These are phyloP conservation scores for Panagrolaimus sp. DNA, from an alignment of 1,140 invertebrate genomes.

Conservation along the genomic window DNA sequence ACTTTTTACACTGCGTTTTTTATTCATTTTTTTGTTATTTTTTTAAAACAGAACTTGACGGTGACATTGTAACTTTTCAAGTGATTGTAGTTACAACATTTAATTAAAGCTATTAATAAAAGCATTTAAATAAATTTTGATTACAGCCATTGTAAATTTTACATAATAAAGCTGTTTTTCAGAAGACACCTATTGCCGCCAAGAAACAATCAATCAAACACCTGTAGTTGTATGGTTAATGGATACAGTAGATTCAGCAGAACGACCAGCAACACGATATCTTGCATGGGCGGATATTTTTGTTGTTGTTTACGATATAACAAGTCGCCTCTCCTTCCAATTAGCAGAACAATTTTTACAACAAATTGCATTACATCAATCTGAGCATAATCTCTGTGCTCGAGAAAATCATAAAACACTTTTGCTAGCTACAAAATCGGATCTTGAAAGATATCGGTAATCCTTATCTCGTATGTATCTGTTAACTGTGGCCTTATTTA, in stretches of 20 bases:
- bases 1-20: too few relatives aligned
- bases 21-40: too few relatives aligned
- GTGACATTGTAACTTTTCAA: too few relatives aligned
- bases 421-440: neutral
- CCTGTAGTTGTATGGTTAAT: constrained; percentile 12
- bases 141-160: too few relatives aligned
- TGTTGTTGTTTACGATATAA: constrained; percentile 11
- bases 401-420: constrained; percentile 11
- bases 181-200: constrained; percentile 12
- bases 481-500: neutral
- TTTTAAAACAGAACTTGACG: too few relatives aligned
- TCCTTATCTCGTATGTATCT: neutral
- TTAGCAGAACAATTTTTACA: constrained; percentile 6
- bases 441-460: constrained; percentile 14
- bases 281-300: constrained; percentile 11
- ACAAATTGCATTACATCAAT: constrained; percentile 7
- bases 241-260: constrained; percentile 2
- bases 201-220: constrained; percentile 2
- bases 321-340: constrained; percentile 12
- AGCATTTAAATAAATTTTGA: too few relatives aligned
- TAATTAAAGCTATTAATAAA: too few relatives aligned
- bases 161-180: too few relatives aligned
- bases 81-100: too few relatives aligned
- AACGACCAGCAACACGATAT: neutral
- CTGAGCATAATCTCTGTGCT: constrained; percentile 10